Evolutionary conservation across 2,797 vertebrate species (phyloP), one percentile per base, ranked within the genome.

Genomic region (Peromyscus melanophrys): DNA sequence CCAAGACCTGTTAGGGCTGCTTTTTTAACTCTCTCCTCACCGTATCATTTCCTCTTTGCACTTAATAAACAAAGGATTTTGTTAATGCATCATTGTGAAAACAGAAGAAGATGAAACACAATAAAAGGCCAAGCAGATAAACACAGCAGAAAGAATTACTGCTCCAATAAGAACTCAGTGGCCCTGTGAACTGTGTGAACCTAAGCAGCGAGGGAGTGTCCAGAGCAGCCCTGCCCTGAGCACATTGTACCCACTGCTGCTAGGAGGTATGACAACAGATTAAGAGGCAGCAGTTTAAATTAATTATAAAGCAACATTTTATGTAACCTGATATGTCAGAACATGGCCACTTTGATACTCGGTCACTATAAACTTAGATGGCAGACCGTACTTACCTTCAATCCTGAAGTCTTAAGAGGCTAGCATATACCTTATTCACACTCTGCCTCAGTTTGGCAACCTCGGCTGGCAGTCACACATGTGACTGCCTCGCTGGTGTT

Each of bases 381-480:
- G 17, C 37, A 16, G 13, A 0, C 25, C 31, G 0, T 12, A 13
- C 23, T n/a, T 6, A 65, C 16, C 0, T 71, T 59, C 43, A 71
- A 4, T 8, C 9, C 25, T 11, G 5, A 6, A 25, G 0, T 19
- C 55, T 40, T 40, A 4, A 27, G 25, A 10, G 11, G 13, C 49
- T 8, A 29, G 7, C 25, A 6, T 9, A 4, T 1, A 6, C 9
- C 11, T 59, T 10, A 6, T 1, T 11, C 27, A 3, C 0, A 0
- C 0, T 29, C 8, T 12, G 17, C 2, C 55, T n/a, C 4, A 2
- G 6, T 19, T 34, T 2, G 7, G 27, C 0, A 1, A 27, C 17
- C 52, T 27, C 31, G 0, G 2, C 19, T 2, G 34, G n/a, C n/a
- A 34, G 1, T 0, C 8, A 14, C 37, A 3, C 0, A 0, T 0